A percentile compares a stretch with the other conserved stretches of the same genome.
Conservation (phyloP, 2,888 invertebrate genomes). For the Rotaria sp. region DNA sequence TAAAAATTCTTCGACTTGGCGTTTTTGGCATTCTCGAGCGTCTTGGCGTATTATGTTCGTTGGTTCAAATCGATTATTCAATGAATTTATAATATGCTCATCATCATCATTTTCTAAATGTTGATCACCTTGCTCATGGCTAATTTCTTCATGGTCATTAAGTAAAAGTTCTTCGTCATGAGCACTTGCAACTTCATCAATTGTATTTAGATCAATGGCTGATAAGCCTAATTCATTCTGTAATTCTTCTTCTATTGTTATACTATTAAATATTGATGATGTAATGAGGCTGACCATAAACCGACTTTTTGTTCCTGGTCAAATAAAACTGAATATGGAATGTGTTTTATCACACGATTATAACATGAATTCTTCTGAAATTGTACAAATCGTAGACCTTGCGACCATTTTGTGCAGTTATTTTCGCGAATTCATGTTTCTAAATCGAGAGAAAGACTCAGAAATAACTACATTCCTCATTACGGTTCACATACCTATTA, state of each 20-base stretch:
- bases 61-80: not conserved
- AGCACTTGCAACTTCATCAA: not conserved
- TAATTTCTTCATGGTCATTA: not conserved
- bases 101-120: not conserved
- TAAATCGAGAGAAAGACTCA: not conserved
- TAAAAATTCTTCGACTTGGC: not conserved
- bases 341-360: not conserved
- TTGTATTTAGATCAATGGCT: not conserved
- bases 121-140: not conserved
- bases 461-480: too few relatives aligned
- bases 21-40: not conserved
- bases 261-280: not conserved
- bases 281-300: not conserved
- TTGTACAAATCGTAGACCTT: not conserved
- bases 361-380: not conserved
- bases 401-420: not conserved
- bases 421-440: not conserved
- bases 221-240: not conserved
- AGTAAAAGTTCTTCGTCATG: not conserved
- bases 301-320: not conserved
- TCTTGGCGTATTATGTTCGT: not conserved
- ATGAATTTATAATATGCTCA: not conserved
- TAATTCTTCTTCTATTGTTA: conserved; percentile 7
- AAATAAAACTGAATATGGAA: not conserved
- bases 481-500: not conserved